Percentiles rank a stretch among this genome's conserved stretches.
Conservation (phyloP, 1,140 invertebrate genomes). For the Theocolax elegans region DNA sequence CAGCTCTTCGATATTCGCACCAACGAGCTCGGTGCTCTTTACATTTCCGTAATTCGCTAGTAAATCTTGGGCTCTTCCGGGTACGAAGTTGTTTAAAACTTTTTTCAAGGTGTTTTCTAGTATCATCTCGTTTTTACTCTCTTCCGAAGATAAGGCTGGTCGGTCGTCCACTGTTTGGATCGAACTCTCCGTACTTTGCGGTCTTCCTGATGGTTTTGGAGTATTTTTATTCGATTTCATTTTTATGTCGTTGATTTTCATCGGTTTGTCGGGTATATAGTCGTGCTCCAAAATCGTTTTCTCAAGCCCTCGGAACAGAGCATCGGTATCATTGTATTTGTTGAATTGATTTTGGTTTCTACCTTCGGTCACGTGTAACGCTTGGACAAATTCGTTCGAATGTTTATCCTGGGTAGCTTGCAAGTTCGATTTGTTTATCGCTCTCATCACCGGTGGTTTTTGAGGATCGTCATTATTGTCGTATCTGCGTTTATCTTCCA, state of each 20-base stretch:
- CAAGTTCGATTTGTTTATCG: too few relatives aligned
- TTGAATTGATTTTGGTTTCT: too few relatives aligned
- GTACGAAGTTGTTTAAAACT: conserved; percentile 53
- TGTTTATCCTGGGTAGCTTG: too few relatives aligned
- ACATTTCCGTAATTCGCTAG: conserved; percentile 18
- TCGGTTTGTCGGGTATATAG: neutral
- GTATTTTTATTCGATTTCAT: neutral
- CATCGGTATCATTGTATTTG: neutral
- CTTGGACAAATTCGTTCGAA: too few relatives aligned
- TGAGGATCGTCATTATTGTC: too few relatives aligned
- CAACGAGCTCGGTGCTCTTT: conserved; percentile 16
- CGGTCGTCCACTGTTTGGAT: conserved; percentile 15
- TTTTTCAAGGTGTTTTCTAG: conserved; percentile 51
- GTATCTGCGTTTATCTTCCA: neutral
- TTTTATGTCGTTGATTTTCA: too few relatives aligned
- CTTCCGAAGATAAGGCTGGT: neutral
- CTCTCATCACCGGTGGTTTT: too few relatives aligned
- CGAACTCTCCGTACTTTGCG: neutral
- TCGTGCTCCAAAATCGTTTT: neutral
- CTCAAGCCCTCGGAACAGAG: neutral
- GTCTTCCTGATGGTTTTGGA: neutral
- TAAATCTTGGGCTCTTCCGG: conserved; percentile 26
- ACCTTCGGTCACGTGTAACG: too few relatives aligned
- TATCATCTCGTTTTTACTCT: conserved; percentile 27
- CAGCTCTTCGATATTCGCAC: conserved; percentile 38